A percentile compares a stretch with the other conserved stretches of the same genome.
Evolutionary conservation across 2,797 vertebrate genomes (phyloP).

Genomic region (Gymnodraco acuticeps): DNA sequence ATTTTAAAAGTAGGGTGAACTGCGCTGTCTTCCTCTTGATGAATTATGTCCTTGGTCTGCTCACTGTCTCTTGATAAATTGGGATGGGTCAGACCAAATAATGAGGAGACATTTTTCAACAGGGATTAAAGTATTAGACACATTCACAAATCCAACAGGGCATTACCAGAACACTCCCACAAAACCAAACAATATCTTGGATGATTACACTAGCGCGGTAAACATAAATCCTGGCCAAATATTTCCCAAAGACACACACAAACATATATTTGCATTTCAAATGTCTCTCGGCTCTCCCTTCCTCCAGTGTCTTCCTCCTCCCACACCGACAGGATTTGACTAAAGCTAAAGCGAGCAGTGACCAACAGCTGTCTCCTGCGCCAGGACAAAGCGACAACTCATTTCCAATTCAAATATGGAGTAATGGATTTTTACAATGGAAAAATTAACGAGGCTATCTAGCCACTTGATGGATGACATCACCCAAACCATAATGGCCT

Average conservation of each 20-base stretch:
- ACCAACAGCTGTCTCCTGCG: constrained; percentile 19
- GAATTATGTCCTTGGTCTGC: background rate
- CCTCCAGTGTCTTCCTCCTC: constrained; percentile 5
- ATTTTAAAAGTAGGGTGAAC: background rate
- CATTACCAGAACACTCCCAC: constrained; percentile 9
- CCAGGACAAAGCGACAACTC: constrained; percentile 13
- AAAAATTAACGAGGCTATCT: constrained; percentile 50
- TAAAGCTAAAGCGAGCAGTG: constrained; percentile 26
- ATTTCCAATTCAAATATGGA: constrained; percentile 61
- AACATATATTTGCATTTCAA: constrained; percentile 67
- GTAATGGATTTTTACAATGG: constrained; percentile 26
- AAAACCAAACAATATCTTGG: constrained; percentile 22
- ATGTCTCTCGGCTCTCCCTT: constrained; percentile 35
- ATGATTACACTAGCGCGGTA: background rate
- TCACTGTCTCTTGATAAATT: constrained; percentile 5
- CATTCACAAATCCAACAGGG: constrained; percentile 14
- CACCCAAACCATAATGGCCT: constrained; percentile 38
- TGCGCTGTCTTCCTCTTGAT: background rate
- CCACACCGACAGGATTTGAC: constrained; percentile 44
- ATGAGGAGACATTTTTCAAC: background rate
- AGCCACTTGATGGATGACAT: constrained; percentile 35
- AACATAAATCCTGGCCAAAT: constrained; percentile 1
- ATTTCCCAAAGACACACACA: background rate
- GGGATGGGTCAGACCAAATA: constrained; percentile 5
- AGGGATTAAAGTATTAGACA: background rate